Evolutionary conservation across 2,888 invertebrate species (phyloP), one percentile per base, ranked within the genome.

Genomic region (Troides oblongomaculatus): DNA sequence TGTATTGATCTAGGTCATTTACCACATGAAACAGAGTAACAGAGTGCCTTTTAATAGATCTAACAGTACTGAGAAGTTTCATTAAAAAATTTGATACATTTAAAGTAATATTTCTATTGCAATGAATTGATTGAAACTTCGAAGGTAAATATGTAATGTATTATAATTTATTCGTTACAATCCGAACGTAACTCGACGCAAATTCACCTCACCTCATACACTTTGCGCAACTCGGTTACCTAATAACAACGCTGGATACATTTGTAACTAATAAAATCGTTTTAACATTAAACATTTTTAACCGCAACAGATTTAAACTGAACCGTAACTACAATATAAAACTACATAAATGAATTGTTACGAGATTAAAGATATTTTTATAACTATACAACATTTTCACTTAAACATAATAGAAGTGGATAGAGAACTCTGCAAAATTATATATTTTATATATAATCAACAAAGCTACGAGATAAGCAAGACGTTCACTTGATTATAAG

Each of bases 211-310:
- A 62, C 25, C 30, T 61, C 36, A 60, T 64, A 25, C 10, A 65
- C 8, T 12, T 69, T 65, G 62, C 46, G 64, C 53, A 69, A 69
- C 64, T 21, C 17, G n/a, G 39, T 62, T 62, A 69, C 43, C 25
- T 39, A 68, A 68, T 21, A 58, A 25, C 60, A 53, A 36, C 25
- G 14, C 8, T 23, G 60, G 18, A 64, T 60, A 25, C 61, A 57
- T 64, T 64, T 36, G 21, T 21, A n/a, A 59, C 21, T 60, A 60
- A 64, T 23, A 36, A 25, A 56, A 8, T 64, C 21, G 21, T 46
- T 50, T 56, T 25, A 17, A 50, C 14, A 50, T 62, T 46, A 53
- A 46, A 61, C 8, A 46, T 14, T 46, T 46, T 14, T 14, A 46
- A 46, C 46, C 14, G 46, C 14, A 46, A 46, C 2, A 46, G 14